Base-by-base conservation (phyloP, 2,888 invertebrate genomes). In the Mythimna loreyi region DNA sequence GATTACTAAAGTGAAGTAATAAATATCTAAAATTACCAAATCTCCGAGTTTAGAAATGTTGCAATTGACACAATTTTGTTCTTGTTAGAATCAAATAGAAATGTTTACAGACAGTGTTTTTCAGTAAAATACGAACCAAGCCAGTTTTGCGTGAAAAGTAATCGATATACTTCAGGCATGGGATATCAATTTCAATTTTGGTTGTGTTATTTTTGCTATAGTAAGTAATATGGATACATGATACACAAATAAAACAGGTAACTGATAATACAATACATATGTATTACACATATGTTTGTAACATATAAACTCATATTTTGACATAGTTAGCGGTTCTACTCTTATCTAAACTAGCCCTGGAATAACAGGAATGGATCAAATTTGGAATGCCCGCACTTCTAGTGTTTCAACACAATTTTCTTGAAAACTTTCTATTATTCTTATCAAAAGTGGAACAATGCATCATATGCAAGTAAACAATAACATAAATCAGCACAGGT, bases 401-500 rank as follows among this genome's bases (percentile, higher is more conserved):
- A 28, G 28, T 3, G 2, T 28, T 28, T n/a, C n/a, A n/a, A n/a
- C 21, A 25, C 19, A 30, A 47, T 5, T 19, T 25, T n/a, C 3
- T n/a, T 11, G 28, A n/a, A 23, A n/a, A 55, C 8, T 7, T 55
- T 36, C 30, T 55, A 40, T 47, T 40, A 43, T 30, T 55, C 5
- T n/a, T n/a, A n/a, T n/a, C n/a, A 23, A 55, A 63, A 50, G 28
- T 58, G 53, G 45, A 69, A 65, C 64, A 69, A 60, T 60, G n/a
- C n/a, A 43, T 50, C 40, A 49, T 5, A 74, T 67, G 49, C 53
- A 68, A 68, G 71, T 72, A 76, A 85, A 85, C 81, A 85, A 78
- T 82, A 79, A 75, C 65, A 81, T 74, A 69, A 70, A 78, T 81
- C 69, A 77, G 5, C 58, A 28, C 64, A 66, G 53, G 70, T 72